These are phyloP conservation scores for Ciconia nigra DNA, from an alignment of 2,797 vertebrate species.

Conservation along the genomic window DNA sequence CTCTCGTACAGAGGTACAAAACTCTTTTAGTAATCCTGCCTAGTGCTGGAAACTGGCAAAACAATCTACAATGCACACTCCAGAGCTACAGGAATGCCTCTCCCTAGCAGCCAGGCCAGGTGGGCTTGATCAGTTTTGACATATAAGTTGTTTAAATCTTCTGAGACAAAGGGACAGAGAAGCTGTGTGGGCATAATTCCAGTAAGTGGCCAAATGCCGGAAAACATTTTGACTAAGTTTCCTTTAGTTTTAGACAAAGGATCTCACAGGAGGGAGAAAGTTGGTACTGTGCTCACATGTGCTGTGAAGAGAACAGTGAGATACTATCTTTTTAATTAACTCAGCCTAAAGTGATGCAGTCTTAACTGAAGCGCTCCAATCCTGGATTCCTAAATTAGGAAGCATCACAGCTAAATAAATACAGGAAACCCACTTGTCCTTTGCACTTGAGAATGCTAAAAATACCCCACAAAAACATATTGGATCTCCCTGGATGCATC, in stretches of 20 bases:
- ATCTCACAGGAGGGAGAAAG: not conserved
- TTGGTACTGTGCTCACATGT: not conserved
- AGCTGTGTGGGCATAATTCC: not conserved
- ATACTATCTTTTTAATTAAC: constrained; percentile 16
- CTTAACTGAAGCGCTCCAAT: not conserved
- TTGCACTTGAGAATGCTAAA: not conserved
- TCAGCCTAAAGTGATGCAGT: not conserved
- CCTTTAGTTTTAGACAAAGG: not conserved
- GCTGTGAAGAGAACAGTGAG: not conserved
- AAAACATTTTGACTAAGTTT: not conserved
- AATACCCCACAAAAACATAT: not conserved
- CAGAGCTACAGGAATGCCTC: not conserved
- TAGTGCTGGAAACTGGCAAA: not conserved
- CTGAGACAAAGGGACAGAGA: not conserved
- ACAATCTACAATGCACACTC: not conserved
- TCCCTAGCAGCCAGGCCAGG: not conserved
- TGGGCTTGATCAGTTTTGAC: not conserved
- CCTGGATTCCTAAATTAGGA: not conserved
- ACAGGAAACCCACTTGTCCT: not conserved
- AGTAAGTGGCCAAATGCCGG: not conserved
- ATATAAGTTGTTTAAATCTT: not conserved
- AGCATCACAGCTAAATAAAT: not conserved
- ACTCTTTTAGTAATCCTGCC: not conserved
- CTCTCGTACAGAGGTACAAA: not conserved
- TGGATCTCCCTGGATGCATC: not conserved